phyloP scores from a whole-genome alignment of 2,113 vertebrate genomes.

The Rhizomys pruinosus region DNA sequence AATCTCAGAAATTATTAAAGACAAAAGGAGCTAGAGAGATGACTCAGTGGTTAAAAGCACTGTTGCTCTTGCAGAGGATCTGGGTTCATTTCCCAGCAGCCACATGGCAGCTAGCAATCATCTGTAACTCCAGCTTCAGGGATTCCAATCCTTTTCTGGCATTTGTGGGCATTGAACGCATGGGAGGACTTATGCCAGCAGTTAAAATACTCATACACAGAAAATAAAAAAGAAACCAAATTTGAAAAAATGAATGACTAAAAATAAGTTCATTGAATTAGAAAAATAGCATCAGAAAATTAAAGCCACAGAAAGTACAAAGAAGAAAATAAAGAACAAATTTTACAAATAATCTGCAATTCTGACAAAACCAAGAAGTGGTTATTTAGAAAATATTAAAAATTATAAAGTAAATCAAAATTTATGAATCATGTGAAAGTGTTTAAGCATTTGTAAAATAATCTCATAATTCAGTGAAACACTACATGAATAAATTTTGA shows the following conservation, averaged over 20 bases:
- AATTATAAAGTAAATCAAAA: not conserved
- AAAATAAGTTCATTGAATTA: not conserved
- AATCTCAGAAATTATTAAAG: not conserved
- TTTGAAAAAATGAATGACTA: too few relatives aligned
- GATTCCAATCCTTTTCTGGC: too few relatives aligned
- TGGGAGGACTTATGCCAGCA: too few relatives aligned
- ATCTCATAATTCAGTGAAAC: not conserved
- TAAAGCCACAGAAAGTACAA: not conserved
- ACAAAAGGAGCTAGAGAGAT: too few relatives aligned
- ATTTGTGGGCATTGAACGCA: too few relatives aligned
- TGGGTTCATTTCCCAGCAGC: too few relatives aligned
- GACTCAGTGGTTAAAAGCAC: too few relatives aligned
- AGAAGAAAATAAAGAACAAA: not conserved
- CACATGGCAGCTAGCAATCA: too few relatives aligned
- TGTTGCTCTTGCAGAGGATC: too few relatives aligned
- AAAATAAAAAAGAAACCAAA: too few relatives aligned
- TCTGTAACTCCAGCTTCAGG: too few relatives aligned
- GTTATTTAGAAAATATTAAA: slow-evolving; percentile 2
- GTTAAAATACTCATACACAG: too few relatives aligned
- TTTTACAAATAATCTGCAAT: not conserved
- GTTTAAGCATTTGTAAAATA: not conserved
- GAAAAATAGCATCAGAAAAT: not conserved
- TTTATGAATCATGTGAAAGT: not conserved
- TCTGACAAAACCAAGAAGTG: not conserved
- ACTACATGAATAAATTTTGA: not conserved